phyloP scores from a whole-genome alignment of 1,140 invertebrate genomes.

The Phortica variegata region DNA sequence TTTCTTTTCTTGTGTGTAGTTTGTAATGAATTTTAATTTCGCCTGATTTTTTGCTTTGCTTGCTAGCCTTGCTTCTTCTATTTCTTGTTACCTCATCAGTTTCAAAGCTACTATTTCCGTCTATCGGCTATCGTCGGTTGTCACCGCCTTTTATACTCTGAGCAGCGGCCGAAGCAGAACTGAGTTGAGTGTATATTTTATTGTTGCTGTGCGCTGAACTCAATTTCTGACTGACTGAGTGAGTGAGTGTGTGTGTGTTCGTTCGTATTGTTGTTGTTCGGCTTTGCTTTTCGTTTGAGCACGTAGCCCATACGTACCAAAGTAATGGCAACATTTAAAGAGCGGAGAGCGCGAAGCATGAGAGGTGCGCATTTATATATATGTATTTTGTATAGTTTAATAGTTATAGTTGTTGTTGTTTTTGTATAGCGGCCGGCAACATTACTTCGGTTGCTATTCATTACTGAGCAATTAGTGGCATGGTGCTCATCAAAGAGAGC shows the following conservation, averaged over 20 bases:
- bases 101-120: constrained; percentile 56
- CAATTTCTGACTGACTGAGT: constrained; percentile 4
- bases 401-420: constrained; percentile 15
- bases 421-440: too few relatives aligned
- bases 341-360: constrained; percentile 3
- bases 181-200: not conserved
- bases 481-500: constrained; percentile 30
- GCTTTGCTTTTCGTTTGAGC: too few relatives aligned
- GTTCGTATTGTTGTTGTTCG: too few relatives aligned
- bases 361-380: not conserved
- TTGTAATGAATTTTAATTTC: not conserved
- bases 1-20: constrained; percentile 21
- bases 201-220: constrained; percentile 4
- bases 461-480: constrained; percentile 30
- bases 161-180: not conserved
- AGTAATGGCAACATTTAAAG: too few relatives aligned
- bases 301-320: too few relatives aligned
- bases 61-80: constrained; percentile 17
- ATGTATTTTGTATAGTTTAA: not conserved
- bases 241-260: not conserved
- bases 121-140: constrained; percentile 27
- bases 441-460: too few relatives aligned
- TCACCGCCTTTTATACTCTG: constrained; percentile 1
- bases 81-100: constrained; percentile 39
- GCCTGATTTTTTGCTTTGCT: too few relatives aligned